Percentiles rank a stretch among this genome's conserved stretches.
Conservation (phyloP, 1,140 invertebrate species). For the Diorhabda carinulata region DNA sequence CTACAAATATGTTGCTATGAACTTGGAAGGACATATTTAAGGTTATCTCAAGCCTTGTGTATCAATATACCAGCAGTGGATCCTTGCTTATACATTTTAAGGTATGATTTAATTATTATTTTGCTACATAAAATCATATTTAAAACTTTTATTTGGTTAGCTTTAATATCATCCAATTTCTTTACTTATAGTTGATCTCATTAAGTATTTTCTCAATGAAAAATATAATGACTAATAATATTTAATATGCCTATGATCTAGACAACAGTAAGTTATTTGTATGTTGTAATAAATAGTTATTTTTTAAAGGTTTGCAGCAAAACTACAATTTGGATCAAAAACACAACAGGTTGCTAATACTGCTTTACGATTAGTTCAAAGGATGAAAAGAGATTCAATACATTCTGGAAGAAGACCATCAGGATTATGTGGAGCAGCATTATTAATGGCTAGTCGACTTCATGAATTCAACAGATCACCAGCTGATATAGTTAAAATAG, state of each 20-base stretch:
- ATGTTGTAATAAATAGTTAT: too few species aligned
- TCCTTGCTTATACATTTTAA: constrained; percentile 84
- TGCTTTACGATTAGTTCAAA: constrained; percentile 84
- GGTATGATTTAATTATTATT: neutral
- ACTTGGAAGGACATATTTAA: constrained; percentile 87
- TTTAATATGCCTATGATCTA: too few species aligned
- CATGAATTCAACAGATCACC: constrained; percentile 88
- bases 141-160: too few species aligned
- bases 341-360: constrained; percentile 94
- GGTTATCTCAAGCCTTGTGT: constrained; percentile 81
- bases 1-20: constrained; percentile 95
- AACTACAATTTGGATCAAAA: constrained; percentile 88
- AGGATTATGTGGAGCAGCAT: constrained; percentile 94
- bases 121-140: too few species aligned
- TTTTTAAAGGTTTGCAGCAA: constrained; percentile 82
- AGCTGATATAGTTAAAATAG: constrained; percentile 88
- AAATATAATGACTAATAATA: too few species aligned
- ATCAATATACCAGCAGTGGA: constrained; percentile 93
- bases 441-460: constrained; percentile 88
- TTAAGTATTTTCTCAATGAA: too few species aligned
- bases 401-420: constrained; percentile 93
- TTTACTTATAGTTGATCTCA: too few species aligned
- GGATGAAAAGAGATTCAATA: constrained; percentile 98
- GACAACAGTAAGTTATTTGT: too few species aligned
- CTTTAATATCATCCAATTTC: too few species aligned